phyloP scores from a whole-genome alignment of 1,140 invertebrate species.

The Lucilia cuprina region DNA sequence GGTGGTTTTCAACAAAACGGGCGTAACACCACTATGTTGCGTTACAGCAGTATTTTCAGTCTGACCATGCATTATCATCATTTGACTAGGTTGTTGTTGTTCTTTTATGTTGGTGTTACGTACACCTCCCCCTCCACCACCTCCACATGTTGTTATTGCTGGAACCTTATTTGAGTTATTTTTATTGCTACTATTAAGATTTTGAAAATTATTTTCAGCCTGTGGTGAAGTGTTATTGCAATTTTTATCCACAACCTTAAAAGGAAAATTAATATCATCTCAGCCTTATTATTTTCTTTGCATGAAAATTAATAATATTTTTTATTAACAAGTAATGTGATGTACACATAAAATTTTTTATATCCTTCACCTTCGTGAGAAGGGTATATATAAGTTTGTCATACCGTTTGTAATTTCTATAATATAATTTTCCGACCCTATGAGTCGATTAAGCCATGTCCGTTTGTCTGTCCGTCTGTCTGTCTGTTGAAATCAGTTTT shows the following conservation, averaged over 20 bases:
- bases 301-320: too few relatives aligned
- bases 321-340: too few relatives aligned
- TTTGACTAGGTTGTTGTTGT: neutral
- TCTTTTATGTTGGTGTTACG: constrained; percentile 10
- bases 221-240: constrained; percentile 71
- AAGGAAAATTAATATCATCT: neutral
- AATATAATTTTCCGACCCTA: too few relatives aligned
- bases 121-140: constrained; percentile 9
- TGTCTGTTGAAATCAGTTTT: too few relatives aligned
- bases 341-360: too few relatives aligned
- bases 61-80: neutral
- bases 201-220: constrained; percentile 43
- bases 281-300: too few relatives aligned
- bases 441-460: too few relatives aligned
- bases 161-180: constrained; percentile 41
- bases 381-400: too few relatives aligned
- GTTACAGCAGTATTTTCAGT: neutral
- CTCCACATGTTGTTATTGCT: constrained; percentile 34
- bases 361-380: too few relatives aligned
- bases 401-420: too few relatives aligned
- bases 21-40: neutral
- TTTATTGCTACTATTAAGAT: constrained; percentile 47
- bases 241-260: constrained; percentile 70
- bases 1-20: neutral
- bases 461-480: too few relatives aligned